Evolutionary conservation across 2,113 vertebrate species (phyloP).

Genomic region (Perognathus longimembris): DNA sequence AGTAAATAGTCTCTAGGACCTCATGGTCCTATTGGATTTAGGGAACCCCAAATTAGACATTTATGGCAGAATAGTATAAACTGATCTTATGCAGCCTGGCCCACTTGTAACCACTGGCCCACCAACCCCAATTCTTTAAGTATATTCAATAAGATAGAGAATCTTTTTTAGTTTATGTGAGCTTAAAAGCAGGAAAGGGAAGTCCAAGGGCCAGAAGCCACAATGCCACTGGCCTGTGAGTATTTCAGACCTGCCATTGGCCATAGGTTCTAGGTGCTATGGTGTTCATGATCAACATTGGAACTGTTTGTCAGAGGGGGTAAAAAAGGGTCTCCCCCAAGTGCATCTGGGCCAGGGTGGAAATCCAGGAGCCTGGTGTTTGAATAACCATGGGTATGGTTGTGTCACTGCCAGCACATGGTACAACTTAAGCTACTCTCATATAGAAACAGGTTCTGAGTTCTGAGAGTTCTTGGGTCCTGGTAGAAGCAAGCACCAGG

Average conservation of each 20-base stretch:
- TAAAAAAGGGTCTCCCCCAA: not conserved
- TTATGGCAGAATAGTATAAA: not conserved
- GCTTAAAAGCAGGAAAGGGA: conserved; percentile 16
- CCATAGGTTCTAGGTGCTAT: not conserved
- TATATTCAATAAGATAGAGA: not conserved
- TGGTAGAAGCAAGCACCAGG: not conserved
- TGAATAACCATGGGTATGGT: not conserved
- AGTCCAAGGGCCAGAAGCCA: not conserved
- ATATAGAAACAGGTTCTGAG: not conserved
- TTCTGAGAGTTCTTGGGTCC: not conserved
- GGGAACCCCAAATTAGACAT: not conserved
- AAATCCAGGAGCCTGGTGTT: not conserved
- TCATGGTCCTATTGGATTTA: conserved; percentile 23
- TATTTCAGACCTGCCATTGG: not conserved
- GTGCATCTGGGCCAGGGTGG: not conserved
- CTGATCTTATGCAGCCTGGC: not conserved
- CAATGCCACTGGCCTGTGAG: not conserved
- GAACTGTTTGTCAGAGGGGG: not conserved
- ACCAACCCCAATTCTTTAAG: not conserved
- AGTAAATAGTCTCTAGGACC: not conserved
- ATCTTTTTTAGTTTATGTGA: not conserved
- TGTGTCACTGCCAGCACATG: not conserved
- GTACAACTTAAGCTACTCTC: not conserved
- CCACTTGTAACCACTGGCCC: not conserved
- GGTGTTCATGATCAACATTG: not conserved